These are phyloP conservation scores for Hydriomena furcata DNA, from an alignment of 2,888 invertebrate species.

Conservation along the genomic window DNA sequence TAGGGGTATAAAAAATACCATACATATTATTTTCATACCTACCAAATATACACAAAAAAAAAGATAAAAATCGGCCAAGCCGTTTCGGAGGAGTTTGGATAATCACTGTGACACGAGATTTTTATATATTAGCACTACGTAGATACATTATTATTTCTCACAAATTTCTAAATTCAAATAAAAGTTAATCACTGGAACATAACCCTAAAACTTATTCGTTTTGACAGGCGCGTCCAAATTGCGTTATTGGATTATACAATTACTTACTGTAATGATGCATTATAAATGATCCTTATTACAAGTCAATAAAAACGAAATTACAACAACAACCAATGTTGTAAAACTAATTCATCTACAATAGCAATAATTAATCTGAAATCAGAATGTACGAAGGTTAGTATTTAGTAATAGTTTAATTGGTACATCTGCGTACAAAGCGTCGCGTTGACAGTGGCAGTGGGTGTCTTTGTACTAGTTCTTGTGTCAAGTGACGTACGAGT, in stretches of 20 bases:
- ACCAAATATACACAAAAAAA: too few relatives aligned
- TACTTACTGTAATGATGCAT: neutral
- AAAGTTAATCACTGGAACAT: neutral
- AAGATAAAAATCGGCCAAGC: too few relatives aligned
- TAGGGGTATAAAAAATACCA: too few relatives aligned
- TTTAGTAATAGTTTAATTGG: constrained; percentile 28
- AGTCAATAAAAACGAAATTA: neutral
- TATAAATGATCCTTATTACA: neutral
- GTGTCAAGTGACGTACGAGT: constrained; percentile 11
- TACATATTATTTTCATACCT: too few relatives aligned
- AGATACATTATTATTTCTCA: too few relatives aligned
- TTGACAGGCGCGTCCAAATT: constrained; percentile 23
- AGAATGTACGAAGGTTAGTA: constrained; percentile 37
- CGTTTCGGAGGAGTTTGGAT: too few relatives aligned
- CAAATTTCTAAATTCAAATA: too few relatives aligned
- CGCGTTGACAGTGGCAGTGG: constrained; percentile 23
- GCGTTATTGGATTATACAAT: constrained; percentile 27
- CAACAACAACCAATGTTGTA: constrained; percentile 13
- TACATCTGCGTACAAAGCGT: constrained; percentile 24
- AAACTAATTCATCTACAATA: constrained; percentile 55
- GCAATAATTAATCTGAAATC: constrained; percentile 66
- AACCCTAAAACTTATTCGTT: constrained; percentile 20
- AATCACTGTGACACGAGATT: too few relatives aligned
- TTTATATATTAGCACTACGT: too few relatives aligned
- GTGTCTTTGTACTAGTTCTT: constrained; percentile 24